Conservation (phyloP, 1,140 invertebrate genomes). For the Aphaenogaster floridana region DNA sequence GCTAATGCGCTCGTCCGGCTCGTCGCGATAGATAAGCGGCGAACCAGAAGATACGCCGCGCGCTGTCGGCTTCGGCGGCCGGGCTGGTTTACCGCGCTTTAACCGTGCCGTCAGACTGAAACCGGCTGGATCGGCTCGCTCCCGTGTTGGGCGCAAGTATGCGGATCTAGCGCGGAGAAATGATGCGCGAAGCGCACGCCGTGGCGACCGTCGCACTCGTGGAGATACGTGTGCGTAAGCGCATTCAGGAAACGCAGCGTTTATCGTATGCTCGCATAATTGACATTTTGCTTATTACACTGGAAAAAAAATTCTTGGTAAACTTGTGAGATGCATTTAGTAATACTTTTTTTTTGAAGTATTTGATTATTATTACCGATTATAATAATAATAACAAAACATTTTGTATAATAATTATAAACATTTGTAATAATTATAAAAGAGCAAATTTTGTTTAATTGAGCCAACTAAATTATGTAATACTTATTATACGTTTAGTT, state of each 20-base stretch:
- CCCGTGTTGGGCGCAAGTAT: neutral
- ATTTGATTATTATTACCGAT: too few relatives aligned
- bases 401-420: too few relatives aligned
- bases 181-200: constrained; percentile 1
- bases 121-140: neutral
- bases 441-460: too few relatives aligned
- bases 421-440: too few relatives aligned
- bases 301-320: too few relatives aligned
- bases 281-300: constrained; percentile 11
- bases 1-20: constrained; percentile 74
- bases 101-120: constrained; percentile 41
- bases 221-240: neutral
- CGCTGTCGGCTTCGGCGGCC: constrained; percentile 45
- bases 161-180: constrained; percentile 24
- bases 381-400: too few relatives aligned
- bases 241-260: neutral
- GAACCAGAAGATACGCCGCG: constrained; percentile 63
- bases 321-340: too few relatives aligned
- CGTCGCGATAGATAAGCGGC: constrained; percentile 69
- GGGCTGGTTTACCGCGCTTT: constrained; percentile 48
- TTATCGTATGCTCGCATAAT: constrained; percentile 7
- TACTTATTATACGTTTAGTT: too few relatives aligned
- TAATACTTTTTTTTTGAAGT: too few relatives aligned
- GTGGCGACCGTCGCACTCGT: neutral
- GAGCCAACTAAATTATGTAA: too few relatives aligned